A percentile compares a stretch with the other conserved stretches of the same genome.
Evolutionary conservation across 2,797 vertebrate genomes (phyloP).

Genomic region (Neosalanx taihuensis): DNA sequence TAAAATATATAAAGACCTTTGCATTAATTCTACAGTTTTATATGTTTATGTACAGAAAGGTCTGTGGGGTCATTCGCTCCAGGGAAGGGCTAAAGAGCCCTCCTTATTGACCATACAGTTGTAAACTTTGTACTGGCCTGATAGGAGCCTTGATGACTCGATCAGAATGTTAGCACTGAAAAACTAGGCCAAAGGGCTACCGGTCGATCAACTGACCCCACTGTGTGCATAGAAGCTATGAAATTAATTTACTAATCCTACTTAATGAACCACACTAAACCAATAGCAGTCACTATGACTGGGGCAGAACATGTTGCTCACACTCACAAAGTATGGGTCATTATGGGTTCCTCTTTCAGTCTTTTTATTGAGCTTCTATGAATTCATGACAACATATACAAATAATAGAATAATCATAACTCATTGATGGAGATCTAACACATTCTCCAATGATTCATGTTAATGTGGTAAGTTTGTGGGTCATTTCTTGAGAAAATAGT

Average conservation of each 20-base stretch:
- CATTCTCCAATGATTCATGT: slow-evolving; percentile 35
- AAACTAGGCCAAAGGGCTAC: slow-evolving; percentile 14
- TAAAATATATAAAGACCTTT: too few species aligned
- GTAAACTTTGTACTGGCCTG: slow-evolving; percentile 65
- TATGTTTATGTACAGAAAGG: slow-evolving; percentile 61
- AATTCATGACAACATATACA: too few species aligned
- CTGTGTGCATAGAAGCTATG: slow-evolving; percentile 2
- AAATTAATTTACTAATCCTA: not conserved
- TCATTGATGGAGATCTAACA: slow-evolving; percentile 13
- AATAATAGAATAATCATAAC: too few species aligned
- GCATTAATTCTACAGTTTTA: slow-evolving; percentile 67
- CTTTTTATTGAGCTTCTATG: too few species aligned
- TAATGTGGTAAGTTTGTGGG: slow-evolving; percentile 42
- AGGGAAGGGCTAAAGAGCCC: slow-evolving; percentile 42
- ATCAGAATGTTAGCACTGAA: slow-evolving; percentile 25
- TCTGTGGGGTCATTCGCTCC: slow-evolving; percentile 26
- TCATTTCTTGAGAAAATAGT: slow-evolving; percentile 15
- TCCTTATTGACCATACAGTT: slow-evolving; percentile 66
- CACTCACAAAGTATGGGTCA: not conserved
- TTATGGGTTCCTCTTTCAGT: too few species aligned
- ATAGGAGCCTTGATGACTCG: slow-evolving; percentile 57
- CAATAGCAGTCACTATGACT: not conserved
- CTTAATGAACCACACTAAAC: not conserved
- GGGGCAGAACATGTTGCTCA: not conserved
- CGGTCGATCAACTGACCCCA: not conserved